These are phyloP conservation scores for Strigamia transsilvanica DNA, from an alignment of 2,888 invertebrate genomes.

Conservation along the genomic window DNA sequence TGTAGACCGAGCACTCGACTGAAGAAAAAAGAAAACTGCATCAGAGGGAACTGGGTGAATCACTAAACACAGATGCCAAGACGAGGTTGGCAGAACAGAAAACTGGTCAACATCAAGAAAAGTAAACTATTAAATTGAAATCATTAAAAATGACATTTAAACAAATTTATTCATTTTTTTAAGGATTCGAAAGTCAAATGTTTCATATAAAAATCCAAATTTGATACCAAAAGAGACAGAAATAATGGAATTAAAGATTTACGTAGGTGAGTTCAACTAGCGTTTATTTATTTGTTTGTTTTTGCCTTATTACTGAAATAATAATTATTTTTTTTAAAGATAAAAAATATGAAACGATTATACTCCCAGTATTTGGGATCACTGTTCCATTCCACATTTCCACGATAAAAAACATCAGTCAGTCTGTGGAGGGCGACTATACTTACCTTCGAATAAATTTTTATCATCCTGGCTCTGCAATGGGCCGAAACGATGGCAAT, in stretches of 20 bases:
- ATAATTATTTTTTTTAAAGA: constrained; percentile 69
- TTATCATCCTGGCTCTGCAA: constrained; percentile 96
- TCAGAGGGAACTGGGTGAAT: constrained; percentile 91
- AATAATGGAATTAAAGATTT: constrained; percentile 90
- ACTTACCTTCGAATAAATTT: constrained; percentile 97
- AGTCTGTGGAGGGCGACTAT: constrained; percentile 98
- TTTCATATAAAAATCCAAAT: constrained; percentile 90
- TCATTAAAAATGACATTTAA: neutral
- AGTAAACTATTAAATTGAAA: constrained; percentile 52
- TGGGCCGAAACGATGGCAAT: constrained; percentile 91
- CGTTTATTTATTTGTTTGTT: neutral
- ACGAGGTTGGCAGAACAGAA: constrained; percentile 87
- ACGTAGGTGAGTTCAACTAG: constrained; percentile 77
- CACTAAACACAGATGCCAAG: constrained; percentile 90
- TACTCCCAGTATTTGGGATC: constrained; percentile 93
- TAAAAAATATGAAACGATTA: constrained; percentile 97
- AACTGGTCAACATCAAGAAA: constrained; percentile 72
- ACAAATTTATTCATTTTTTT: constrained; percentile 56
- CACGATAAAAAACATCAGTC: constrained; percentile 98
- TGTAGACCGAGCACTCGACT: constrained; percentile 85
- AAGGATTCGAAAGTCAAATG: constrained; percentile 85
- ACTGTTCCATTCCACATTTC: constrained; percentile 99
- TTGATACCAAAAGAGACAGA: constrained; percentile 95
- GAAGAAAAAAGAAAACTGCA: constrained; percentile 97
- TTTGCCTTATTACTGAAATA: neutral